These are phyloP conservation scores for Salvator merianae DNA, from an alignment of 2,113 vertebrate species.

Conservation along the genomic window DNA sequence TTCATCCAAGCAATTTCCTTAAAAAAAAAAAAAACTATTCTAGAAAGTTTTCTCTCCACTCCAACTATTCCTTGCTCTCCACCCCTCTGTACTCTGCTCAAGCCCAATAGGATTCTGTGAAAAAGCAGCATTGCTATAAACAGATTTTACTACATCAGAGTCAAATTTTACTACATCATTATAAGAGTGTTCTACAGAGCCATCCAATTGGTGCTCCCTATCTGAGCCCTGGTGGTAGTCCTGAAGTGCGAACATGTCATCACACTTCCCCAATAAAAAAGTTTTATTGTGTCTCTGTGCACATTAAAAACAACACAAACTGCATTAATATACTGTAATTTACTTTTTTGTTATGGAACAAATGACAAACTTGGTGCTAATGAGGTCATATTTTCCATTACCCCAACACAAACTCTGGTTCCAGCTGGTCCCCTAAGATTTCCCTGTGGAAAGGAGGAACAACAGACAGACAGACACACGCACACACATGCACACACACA, in stretches of 20 bases:
- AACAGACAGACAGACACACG: not conserved
- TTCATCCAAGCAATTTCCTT: not conserved
- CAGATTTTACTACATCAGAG: constrained; percentile 86
- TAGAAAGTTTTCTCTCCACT: not conserved
- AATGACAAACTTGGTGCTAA: constrained; percentile 79
- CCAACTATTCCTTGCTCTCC: not conserved
- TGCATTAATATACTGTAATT: constrained; percentile 81
- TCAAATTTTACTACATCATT: constrained; percentile 85
- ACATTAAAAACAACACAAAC: constrained; percentile 79
- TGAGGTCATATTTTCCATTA: constrained; percentile 82
- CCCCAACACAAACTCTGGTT: constrained; percentile 67
- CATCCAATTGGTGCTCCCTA: constrained; percentile 70
- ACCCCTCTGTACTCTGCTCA: constrained; percentile 26
- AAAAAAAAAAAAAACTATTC: not conserved
- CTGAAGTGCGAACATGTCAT: constrained; percentile 70
- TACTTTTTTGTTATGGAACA: constrained; percentile 77
- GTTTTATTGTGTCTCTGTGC: constrained; percentile 78
- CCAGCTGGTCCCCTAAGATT: constrained; percentile 63
- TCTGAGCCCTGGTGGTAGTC: constrained; percentile 65
- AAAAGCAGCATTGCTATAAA: constrained; percentile 77
- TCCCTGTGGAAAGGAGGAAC: constrained; percentile 5
- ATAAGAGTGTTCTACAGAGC: constrained; percentile 72
- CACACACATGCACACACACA: not conserved
- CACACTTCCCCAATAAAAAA: constrained; percentile 80
- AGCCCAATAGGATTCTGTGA: constrained; percentile 67